Base-by-base conservation (phyloP, 1,140 invertebrate genomes). In the Galleria mellonella region DNA sequence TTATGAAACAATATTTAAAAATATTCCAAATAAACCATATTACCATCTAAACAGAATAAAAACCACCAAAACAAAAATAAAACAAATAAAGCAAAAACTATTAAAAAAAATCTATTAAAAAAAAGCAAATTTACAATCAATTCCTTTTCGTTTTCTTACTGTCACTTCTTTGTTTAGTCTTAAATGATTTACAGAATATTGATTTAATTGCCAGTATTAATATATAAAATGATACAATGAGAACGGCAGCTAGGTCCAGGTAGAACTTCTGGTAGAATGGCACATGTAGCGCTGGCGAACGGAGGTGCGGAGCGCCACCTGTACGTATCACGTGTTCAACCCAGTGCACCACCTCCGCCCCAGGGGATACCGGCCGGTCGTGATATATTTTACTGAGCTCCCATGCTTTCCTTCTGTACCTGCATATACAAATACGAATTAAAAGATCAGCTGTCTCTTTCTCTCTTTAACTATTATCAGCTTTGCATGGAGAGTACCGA, bases 291-390 rank as follows among this genome's bases (percentile, higher is more conserved):
- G 67, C 57, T 1, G 60, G 46, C 0, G 76, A 75, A 5, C 60
- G 49, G 6, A 81, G 45, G 32, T 77, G 72, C 0, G 36, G 29
- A 0, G 70, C 73, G 0, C 72, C 76, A 3, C 53, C 49, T 0
- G 72, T 75, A 15, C 52, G 42, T 5, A 72, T 50, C 6, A 74
- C 66, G 43, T 81, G 68, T 17, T 72, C 57, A 2, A 67, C 49
- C 60, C 68, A 71, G 35, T 69, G 61, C 6, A 62, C 53, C 9
- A 77, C 14, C 38, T 70, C 49, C 31, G 56, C 49, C 4, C 51
- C 47, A 1, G 71, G 71, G 6, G 59, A 14, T 4, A 63, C 44
- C 0, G 61, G 60, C 2, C 62, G 44, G 31, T 73, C 50, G 45
- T 70, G 56, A 47, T 65, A 72, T 9, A 64, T 48, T 0, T 23